These are phyloP conservation scores for Podargus strigoides DNA, from an alignment of 2,797 vertebrate species.

Conservation along the genomic window DNA sequence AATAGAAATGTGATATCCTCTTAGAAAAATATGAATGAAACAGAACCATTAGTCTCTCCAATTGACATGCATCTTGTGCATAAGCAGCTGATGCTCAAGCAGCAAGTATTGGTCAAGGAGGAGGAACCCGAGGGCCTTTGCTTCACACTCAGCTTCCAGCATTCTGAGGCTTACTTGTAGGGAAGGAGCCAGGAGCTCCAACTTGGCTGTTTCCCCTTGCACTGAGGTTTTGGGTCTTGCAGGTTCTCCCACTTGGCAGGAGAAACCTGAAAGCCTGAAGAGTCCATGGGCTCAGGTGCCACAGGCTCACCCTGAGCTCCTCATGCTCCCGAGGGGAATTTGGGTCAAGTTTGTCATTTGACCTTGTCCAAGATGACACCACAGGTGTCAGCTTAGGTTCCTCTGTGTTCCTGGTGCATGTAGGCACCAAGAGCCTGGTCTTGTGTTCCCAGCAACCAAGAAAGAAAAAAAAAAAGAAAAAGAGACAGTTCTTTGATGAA, in stretches of 20 bases:
- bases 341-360: not conserved
- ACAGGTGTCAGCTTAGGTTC: not conserved
- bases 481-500: not conserved
- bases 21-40: not conserved
- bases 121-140: not conserved
- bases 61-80: not conserved
- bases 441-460: not conserved
- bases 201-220: not conserved
- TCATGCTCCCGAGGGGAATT: not conserved
- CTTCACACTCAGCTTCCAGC: not conserved
- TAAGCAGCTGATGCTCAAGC: not conserved
- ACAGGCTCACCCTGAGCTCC: not conserved
- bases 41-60: not conserved
- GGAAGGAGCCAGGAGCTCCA: not conserved
- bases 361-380: not conserved
- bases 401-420: not conserved
- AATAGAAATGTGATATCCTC: not conserved
- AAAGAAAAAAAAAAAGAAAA: not conserved
- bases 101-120: not conserved
- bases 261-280: not conserved
- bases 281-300: not conserved
- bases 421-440: not conserved
- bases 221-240: accelerated
- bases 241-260: not conserved
- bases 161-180: not conserved